Evolutionary conservation across 2,888 invertebrate genomes (phyloP), one percentile per base, ranked within the genome.

Genomic region (Pterostichus niger): DNA sequence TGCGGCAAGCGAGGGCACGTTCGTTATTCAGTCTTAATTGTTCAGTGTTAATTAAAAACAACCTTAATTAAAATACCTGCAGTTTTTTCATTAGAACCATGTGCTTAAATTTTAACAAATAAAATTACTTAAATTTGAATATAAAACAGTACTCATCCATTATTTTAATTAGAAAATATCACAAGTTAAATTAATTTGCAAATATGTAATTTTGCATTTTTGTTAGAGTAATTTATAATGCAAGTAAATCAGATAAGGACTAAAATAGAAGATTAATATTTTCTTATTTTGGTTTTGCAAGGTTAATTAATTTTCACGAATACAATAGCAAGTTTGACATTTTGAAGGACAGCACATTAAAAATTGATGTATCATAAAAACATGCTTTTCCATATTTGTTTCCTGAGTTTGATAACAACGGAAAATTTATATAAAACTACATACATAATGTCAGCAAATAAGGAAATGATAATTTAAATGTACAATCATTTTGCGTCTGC

Each of bases 41-140:
- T 61, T 40, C 40, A 40, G 40, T 64, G 13, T 33, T 71, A 71
- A 71, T 71, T 71, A 71, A 71, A 71, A 71, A 71, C 71, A 17
- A 71, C 46, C 71, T 71, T 71, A 71, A 71, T 71, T 71, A 71
- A 71, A 46, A 71, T 61, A 64, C 64, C n/a, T 33, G n/a, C n/a
- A 61, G 9, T 33, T n/a, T 35, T 64, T 64, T 64, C 33, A 64
- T 64, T 13, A 64, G 33, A 64, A 64, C 64, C 31, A 13, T 64
- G 64, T 64, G 64, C 9, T 64, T 33, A 35, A 64, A 64, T 33
- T 49, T 49, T 59, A 59, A 59, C 11, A 64, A 33, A 64, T 33
- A 33, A 64, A 64, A 35, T 64, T 64, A 64, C 7, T 64, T 35
- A 64, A 64, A 64, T 64, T 64, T 64, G 33, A 64, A 64, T 64